Percentiles rank a stretch among this genome's conserved stretches.
These are phyloP conservation scores for Leptopterna dolabrata DNA, from an alignment of 2,888 invertebrate species.

Conservation along the genomic window DNA sequence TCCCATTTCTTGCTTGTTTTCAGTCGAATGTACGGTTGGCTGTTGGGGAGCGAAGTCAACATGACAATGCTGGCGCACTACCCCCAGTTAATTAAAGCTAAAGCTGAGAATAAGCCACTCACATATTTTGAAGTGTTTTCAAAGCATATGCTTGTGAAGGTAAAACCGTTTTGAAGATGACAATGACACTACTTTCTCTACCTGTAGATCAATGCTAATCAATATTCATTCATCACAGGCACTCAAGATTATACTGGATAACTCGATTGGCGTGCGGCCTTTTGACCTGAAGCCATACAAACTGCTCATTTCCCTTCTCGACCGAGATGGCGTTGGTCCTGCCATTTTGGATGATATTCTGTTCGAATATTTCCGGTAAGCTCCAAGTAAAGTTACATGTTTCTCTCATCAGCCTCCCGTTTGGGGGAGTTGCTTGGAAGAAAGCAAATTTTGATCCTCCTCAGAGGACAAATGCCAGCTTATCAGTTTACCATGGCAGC, in stretches of 20 bases:
- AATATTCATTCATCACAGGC: slow-evolving; percentile 66
- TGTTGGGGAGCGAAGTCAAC: slow-evolving; percentile 79
- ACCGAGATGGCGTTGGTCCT: slow-evolving; percentile 87
- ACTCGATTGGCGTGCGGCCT: slow-evolving; percentile 71
- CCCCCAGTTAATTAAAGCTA: slow-evolving; percentile 65
- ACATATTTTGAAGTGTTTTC: slow-evolving; percentile 78
- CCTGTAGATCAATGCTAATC: neutral
- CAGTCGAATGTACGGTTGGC: slow-evolving; percentile 85
- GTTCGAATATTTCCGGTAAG: slow-evolving; percentile 78
- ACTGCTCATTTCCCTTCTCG: slow-evolving; percentile 83
- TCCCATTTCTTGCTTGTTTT: no score
- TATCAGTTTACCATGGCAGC: no score
- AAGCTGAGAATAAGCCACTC: slow-evolving; percentile 66
- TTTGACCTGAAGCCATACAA: slow-evolving; percentile 79
- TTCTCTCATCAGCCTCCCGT: no score
- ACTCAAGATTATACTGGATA: slow-evolving; percentile 72
- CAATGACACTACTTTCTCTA: neutral
- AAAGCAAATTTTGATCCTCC: no score
- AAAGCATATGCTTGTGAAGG: slow-evolving; percentile 73
- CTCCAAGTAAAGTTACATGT: no score
- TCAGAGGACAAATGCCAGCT: no score
- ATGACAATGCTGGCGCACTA: slow-evolving; percentile 67
- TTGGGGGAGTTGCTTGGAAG: no score
- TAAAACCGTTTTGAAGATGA: slow-evolving; percentile 45
- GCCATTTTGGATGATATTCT: slow-evolving; percentile 81